Percentiles rank a stretch among this genome's conserved stretches.
These are phyloP conservation scores for Channa argus DNA, from an alignment of 2,113 vertebrate genomes.

Conservation along the genomic window DNA sequence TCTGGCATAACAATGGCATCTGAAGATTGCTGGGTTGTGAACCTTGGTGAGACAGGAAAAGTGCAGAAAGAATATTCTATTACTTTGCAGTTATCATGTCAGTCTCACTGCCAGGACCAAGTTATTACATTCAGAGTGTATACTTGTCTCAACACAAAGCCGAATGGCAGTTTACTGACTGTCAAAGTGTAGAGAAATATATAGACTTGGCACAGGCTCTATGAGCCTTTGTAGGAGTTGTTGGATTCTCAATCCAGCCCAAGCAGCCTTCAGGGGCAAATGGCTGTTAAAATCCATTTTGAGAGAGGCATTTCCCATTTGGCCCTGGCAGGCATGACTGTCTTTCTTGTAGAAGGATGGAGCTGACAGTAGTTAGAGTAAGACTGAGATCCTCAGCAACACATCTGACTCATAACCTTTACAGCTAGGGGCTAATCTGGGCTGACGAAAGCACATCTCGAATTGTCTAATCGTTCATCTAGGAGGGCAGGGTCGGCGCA, in stretches of 20 bases:
- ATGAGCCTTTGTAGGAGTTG: constrained; percentile 59
- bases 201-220: constrained; percentile 61
- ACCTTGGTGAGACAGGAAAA: constrained; percentile 29
- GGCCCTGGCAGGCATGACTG: constrained; percentile 44
- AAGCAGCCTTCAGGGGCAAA: constrained; percentile 65
- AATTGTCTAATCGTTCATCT: constrained; percentile 7
- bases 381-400: constrained; percentile 48
- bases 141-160: constrained; percentile 62
- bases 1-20: constrained; percentile 15
- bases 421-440: constrained; percentile 44
- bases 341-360: constrained; percentile 45
- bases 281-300: constrained; percentile 79
- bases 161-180: constrained; percentile 50
- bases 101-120: constrained; percentile 53
- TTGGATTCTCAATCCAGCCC: constrained; percentile 55
- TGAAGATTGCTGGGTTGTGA: constrained; percentile 20
- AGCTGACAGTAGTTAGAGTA: constrained; percentile 53
- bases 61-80: constrained; percentile 54
- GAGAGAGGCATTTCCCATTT: constrained; percentile 70
- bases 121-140: constrained; percentile 51
- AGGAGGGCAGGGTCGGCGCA: constrained; percentile 13
- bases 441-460: constrained; percentile 41
- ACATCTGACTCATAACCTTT: constrained; percentile 61
- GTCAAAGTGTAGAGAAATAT: constrained; percentile 66
- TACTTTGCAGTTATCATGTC: constrained; percentile 46